Conservation (phyloP, 2,888 invertebrate species). For the Neria commutata region DNA sequence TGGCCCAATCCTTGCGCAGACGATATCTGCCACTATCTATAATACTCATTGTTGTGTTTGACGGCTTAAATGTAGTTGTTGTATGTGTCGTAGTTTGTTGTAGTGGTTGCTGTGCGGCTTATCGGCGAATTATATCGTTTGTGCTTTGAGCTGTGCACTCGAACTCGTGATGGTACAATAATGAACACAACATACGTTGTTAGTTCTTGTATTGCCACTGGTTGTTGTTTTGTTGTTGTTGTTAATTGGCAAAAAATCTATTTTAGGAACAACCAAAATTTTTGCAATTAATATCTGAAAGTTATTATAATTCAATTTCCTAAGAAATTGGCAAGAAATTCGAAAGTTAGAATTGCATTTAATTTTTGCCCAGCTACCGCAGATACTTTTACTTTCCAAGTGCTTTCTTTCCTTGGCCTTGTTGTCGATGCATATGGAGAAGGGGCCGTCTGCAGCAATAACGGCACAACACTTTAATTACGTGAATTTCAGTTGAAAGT, state of each 20-base stretch:
- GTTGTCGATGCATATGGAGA: conserved; percentile 34
- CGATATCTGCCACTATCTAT: conserved; percentile 61
- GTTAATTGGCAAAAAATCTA: conserved; percentile 7
- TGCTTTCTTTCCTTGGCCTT: too few species aligned
- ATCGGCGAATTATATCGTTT: conserved; percentile 1
- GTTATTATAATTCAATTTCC: too few species aligned
- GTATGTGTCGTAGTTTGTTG: conserved; percentile 13
- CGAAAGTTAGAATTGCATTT: too few species aligned
- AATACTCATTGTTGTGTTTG: conserved; percentile 53
- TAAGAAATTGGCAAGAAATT: too few species aligned
- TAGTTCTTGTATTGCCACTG: conserved; percentile 26
- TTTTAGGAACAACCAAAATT: background rate
- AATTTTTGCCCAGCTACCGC: too few species aligned
- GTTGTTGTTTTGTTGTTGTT: conserved; percentile 28
- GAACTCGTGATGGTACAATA: conserved; percentile 39
- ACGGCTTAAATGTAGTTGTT: conserved; percentile 8
- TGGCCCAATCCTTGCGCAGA: conserved; percentile 60
- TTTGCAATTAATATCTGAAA: conserved; percentile 12
- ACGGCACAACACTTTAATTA: conserved; percentile 45
- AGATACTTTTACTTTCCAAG: too few species aligned
- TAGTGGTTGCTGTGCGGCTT: conserved; percentile 23
- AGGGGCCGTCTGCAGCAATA: conserved; percentile 36
- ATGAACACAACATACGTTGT: conserved; percentile 29
- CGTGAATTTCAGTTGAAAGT: too few species aligned
- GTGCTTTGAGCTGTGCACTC: conserved; percentile 37